Evolutionary conservation across 2,888 invertebrate genomes (phyloP), one percentile per base, ranked within the genome.

Genomic region (Lepidocyrtinus sp.): DNA sequence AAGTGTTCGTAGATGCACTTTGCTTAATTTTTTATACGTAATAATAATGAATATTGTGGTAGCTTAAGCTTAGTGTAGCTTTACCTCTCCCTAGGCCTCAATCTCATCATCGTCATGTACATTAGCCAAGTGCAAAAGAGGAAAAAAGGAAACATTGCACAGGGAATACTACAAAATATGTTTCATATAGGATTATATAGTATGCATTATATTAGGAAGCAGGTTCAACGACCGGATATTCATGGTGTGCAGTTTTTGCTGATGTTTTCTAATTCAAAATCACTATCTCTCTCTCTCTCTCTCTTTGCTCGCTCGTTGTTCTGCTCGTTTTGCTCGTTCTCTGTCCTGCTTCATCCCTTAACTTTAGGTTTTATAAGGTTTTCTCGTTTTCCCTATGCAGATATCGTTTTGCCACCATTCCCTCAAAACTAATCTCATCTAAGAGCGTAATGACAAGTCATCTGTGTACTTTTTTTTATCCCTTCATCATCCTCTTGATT

Each of bases 211-310:
- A 80, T 75, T 80, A 80, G 80, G 80, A 80, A 80, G 76, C 75
- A 84, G 79, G 84, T 84, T 84, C 84, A 84, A 84, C 83, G 84
- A 84, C 84, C 84, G 84, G 82, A 84, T 84, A 82, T 83, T 79
- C 84, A 77, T 81, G 80, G 80, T 80, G 80, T 80, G 77, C 83
- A 80, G 81, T 74, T 77, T 76, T 75, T 75, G 80, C 75, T 80
- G 71, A 75, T 80, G 80, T 80, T 80, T 80, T 75, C 80, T 80
- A 80, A 80, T 80, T 75, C 79, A 79, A 79, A 79, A 74, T 79
- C 74, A 79, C 79, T 65, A 79, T 79, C 79, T 64, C 73, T 64
- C 74, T 74, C 70, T 62, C 70, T 74, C 79, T 72, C 55, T 69
- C 68, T 72, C 69, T 62, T n/a, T n/a, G n/a, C n/a, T n/a, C n/a